Evolutionary conservation across 2,113 vertebrate species (phyloP), one percentile per base, ranked within the genome.

Genomic region (Stomatorhinus ivindoensis): DNA sequence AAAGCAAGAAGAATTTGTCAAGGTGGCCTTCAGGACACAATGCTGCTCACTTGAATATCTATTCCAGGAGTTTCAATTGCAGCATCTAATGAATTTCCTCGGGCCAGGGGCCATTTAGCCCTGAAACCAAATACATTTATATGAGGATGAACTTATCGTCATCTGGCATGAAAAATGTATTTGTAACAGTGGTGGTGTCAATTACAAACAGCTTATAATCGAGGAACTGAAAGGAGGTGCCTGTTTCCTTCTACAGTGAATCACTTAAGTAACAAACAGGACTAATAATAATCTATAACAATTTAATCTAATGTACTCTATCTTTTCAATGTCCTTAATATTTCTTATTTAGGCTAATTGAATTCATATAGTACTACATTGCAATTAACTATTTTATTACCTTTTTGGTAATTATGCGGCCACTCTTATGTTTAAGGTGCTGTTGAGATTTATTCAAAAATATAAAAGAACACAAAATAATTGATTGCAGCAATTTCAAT

Each of bases 1-100:
- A 86, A 86, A 47, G 44, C 44, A 48, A 50, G n/a, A 86, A 50
- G 44, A 50, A 48, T 86, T 50, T 48, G 46, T 86, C 42, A 86
- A 46, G 47, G 47, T 86, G 47, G 47, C 44, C 83, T 86, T 27
- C 83, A 86, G 83, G 83, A 44, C 44, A 86, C 47, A 50, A 47
- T 48, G 5, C 44, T 50, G 83, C 83, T 48, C 42, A 86, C 83
- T 86, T 86, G 44, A 86, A 47, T 86, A 86, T 86, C 83, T 86
- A 27, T 86, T 48, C 83, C 83, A 86, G 47, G 48, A 47, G 83
- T 31, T 48, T 47, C 44, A 86, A 46, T 50, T 10, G 10, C 44
- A 31, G 83, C 47, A 86, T 48, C 44, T 86, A 86, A 86, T 86
- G 83, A 86, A 86, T 86, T 48, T 47, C 46, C 83, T 50, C n/a